phyloP scores from a whole-genome alignment of 2,113 vertebrate species.

The Morone chrysops region DNA sequence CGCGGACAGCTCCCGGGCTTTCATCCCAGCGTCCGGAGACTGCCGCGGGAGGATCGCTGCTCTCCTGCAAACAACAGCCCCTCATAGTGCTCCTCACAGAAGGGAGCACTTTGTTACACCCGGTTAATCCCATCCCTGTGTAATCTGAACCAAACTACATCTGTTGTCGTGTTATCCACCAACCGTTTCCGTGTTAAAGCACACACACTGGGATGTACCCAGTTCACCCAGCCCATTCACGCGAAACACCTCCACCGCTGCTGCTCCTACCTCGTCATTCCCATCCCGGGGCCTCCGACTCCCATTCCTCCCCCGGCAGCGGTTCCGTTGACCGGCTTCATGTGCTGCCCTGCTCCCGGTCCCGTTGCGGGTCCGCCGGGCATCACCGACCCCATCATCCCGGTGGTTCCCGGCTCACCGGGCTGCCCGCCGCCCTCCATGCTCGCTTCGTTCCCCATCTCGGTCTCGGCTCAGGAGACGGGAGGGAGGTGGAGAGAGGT shows the following conservation, averaged over 20 bases:
- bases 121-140: not conserved
- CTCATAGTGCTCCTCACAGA: not conserved
- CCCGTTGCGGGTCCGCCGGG: constrained; percentile 75
- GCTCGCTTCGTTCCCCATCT: constrained; percentile 88
- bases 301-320: constrained; percentile 83
- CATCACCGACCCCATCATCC: constrained; percentile 76
- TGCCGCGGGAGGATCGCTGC: not conserved
- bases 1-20: constrained; percentile 53
- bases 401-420: constrained; percentile 79
- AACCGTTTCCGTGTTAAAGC: constrained; percentile 35
- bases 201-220: constrained; percentile 24
- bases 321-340: constrained; percentile 85
- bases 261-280: constrained; percentile 79
- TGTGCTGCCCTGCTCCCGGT: constrained; percentile 78
- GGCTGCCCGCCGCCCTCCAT: constrained; percentile 84
- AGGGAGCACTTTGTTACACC: constrained; percentile 11
- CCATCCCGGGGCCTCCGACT: constrained; percentile 80
- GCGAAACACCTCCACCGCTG: not conserved
- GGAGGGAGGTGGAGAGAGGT: constrained; percentile 63
- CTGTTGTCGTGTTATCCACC: constrained; percentile 6
- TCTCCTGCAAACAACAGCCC: not conserved
- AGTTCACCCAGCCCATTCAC: constrained; percentile 29
- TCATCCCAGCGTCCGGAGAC: not conserved
- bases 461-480: constrained; percentile 73
- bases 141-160: not conserved